Percentiles rank a stretch among this genome's conserved stretches.
Conservation (phyloP, 1,140 invertebrate species). For the Lepidostoma basale region DNA sequence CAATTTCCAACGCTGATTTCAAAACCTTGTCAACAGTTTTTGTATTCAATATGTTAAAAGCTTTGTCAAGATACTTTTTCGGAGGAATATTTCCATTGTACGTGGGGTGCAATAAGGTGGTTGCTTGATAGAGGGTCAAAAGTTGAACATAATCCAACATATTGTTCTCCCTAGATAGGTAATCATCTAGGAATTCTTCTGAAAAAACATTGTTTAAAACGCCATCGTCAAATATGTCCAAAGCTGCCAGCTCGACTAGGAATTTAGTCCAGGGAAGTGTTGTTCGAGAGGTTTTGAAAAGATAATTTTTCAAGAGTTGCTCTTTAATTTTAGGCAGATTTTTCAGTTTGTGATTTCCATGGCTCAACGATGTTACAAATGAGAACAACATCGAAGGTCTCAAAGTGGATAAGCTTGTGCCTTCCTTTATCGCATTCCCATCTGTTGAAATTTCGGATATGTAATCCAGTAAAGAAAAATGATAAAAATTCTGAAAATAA, state of each 20-base stretch:
- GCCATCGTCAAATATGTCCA: constrained; percentile 62
- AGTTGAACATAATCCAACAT: constrained; percentile 59
- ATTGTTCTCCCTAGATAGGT: constrained; percentile 53
- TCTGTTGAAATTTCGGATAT: constrained; percentile 54
- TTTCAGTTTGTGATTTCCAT: constrained; percentile 64
- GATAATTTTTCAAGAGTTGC: constrained; percentile 53
- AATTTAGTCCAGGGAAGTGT: constrained; percentile 58
- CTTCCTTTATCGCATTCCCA: constrained; percentile 50
- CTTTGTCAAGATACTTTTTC: neutral
- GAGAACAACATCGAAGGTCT: constrained; percentile 52
- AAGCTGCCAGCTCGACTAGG: constrained; percentile 59
- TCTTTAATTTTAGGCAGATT: constrained; percentile 60
- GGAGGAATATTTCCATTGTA: constrained; percentile 54
- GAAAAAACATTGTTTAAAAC: constrained; percentile 61
- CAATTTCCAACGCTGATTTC: constrained; percentile 11
- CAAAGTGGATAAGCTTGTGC: constrained; percentile 46
- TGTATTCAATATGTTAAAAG: neutral
- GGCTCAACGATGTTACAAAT: constrained; percentile 57
- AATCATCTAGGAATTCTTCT: constrained; percentile 53
- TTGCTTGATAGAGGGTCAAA: constrained; percentile 63
- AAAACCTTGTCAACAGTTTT: constrained; percentile 7
- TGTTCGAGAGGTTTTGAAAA: constrained; percentile 49
- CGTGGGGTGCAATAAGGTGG: constrained; percentile 60
- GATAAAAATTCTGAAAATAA: constrained; percentile 59
- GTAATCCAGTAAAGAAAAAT: constrained; percentile 63